Evolutionary conservation across 2,797 vertebrate genomes (phyloP).

Genomic region (Falco berigora): DNA sequence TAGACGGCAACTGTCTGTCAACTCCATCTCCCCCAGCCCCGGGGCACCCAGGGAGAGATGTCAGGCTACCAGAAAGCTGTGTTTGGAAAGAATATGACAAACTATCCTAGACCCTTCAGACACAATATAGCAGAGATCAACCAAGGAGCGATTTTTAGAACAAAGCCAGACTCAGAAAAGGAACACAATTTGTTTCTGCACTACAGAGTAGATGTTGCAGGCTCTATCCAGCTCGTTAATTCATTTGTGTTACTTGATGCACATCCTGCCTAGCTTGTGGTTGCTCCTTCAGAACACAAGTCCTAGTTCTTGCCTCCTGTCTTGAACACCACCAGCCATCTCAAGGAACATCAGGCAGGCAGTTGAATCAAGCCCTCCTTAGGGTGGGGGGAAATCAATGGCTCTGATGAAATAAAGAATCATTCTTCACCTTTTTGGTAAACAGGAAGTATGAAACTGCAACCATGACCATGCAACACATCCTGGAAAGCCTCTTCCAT

Average conservation of each 20-base stretch:
- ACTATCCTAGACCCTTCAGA: background rate
- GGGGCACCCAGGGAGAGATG: background rate
- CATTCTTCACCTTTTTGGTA: background rate
- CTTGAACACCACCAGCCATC: background rate
- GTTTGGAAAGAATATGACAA: background rate
- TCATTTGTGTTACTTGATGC: background rate
- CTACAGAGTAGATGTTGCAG: background rate
- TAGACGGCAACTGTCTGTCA: background rate
- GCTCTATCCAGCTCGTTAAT: background rate
- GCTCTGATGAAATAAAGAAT: background rate
- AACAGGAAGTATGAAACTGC: background rate
- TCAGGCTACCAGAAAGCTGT: background rate
- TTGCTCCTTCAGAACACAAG: background rate
- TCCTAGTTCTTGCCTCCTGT: background rate
- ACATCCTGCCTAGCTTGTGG: background rate
- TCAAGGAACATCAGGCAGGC: background rate
- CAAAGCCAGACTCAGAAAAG: background rate
- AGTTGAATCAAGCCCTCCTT: background rate
- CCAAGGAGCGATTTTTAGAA: background rate
- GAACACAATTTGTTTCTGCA: background rate
- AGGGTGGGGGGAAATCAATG: background rate
- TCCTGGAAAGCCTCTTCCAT: background rate
- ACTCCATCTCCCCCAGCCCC: background rate
- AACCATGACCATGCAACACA: background rate
- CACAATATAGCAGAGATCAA: background rate